phyloP scores from a whole-genome alignment of 2,113 vertebrate species.

The Cyrtonyx montezumae region DNA sequence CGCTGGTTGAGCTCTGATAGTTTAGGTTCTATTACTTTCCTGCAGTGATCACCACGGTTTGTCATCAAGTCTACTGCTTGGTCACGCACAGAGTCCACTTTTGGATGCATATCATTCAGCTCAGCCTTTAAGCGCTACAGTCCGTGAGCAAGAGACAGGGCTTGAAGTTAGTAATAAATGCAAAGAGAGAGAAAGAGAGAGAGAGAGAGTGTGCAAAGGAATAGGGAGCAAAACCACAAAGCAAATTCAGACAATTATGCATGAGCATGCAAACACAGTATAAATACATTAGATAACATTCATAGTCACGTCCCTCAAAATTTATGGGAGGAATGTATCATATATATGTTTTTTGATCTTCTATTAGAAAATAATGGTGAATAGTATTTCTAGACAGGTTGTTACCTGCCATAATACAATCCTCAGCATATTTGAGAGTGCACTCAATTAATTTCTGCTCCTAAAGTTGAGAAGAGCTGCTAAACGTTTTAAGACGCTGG shows the following conservation, averaged over 20 bases:
- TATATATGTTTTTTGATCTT: neutral
- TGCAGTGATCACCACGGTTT: conserved; percentile 91
- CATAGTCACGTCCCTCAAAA: neutral
- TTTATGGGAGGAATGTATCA: neutral
- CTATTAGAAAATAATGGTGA: conserved; percentile 5
- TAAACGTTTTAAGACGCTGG: neutral
- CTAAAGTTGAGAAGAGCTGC: neutral
- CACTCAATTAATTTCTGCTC: neutral
- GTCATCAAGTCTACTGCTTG: conserved; percentile 90
- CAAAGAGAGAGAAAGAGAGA: conserved; percentile 57
- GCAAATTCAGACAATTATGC: conserved; percentile 20
- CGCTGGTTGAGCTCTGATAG: conserved; percentile 89
- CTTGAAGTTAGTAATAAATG: conserved; percentile 80
- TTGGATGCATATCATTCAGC: conserved; percentile 88
- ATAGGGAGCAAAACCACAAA: conserved; percentile 62
- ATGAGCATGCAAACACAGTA: neutral
- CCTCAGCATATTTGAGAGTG: neutral
- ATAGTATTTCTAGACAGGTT: neutral
- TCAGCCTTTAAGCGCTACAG: conserved; percentile 91
- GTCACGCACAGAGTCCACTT: conserved; percentile 87
- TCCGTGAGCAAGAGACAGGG: conserved; percentile 81
- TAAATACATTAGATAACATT: neutral
- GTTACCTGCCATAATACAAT: neutral
- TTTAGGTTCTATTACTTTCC: conserved; percentile 88
- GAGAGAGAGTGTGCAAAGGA: conserved; percentile 69